Percentiles rank a stretch among this genome's conserved stretches.
phyloP scores from a whole-genome alignment of 2,888 invertebrate genomes.

The Patella caerulea region DNA sequence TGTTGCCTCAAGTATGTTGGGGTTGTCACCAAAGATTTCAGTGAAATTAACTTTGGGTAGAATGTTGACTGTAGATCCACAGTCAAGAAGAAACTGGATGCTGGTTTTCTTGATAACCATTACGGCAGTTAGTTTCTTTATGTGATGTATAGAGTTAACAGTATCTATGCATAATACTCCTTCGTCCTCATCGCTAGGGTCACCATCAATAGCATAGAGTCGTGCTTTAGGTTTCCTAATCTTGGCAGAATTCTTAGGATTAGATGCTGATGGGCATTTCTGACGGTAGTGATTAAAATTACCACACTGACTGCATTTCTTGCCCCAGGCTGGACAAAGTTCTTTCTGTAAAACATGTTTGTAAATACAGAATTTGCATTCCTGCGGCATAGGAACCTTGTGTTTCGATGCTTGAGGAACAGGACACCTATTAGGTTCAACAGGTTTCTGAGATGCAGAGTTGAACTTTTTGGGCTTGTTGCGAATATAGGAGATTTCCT shows the following conservation, averaged over 20 bases:
- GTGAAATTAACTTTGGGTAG: too few species aligned
- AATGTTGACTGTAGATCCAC: neutral
- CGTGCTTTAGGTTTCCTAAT: too few species aligned
- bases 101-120: neutral
- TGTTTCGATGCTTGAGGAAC: neutral
- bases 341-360: slow-evolving; percentile 33
- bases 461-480: neutral
- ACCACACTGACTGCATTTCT: slow-evolving; percentile 31
- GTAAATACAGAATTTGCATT: slow-evolving; percentile 35
- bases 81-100: neutral
- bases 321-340: slow-evolving; percentile 42
- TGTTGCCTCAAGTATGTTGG: too few species aligned
- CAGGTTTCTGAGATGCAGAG: neutral
- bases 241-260: neutral
- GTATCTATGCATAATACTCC: neutral
- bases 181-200: neutral
- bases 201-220: too few species aligned
- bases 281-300: neutral
- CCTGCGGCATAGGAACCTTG: neutral
- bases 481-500: too few species aligned
- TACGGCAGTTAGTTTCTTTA: neutral
- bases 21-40: too few species aligned
- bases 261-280: neutral
- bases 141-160: neutral
- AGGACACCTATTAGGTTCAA: neutral